phyloP scores from a whole-genome alignment of 2,113 vertebrate species.

The Myotis davidii region DNA sequence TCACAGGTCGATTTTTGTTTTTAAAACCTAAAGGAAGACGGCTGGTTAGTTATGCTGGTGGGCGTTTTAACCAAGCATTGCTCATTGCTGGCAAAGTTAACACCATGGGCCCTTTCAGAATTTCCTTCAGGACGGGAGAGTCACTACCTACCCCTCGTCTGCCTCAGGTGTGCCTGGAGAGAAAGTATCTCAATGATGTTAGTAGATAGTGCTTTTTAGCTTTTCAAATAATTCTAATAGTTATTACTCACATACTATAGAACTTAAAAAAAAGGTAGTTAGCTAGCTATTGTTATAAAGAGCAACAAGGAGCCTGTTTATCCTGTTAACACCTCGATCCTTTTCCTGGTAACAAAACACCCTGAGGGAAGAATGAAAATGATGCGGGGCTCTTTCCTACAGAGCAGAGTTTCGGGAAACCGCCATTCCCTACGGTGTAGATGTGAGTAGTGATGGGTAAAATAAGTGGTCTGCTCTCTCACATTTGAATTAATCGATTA shows the following conservation, averaged over 20 bases:
- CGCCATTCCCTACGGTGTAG: background rate
- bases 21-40: background rate
- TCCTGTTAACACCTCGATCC: no score
- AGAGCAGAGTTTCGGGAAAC: background rate
- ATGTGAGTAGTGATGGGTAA: background rate
- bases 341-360: background rate
- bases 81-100: background rate
- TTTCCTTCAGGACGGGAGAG: background rate
- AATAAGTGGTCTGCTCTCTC: background rate
- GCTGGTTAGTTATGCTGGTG: background rate
- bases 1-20: background rate
- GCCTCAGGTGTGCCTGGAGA: background rate
- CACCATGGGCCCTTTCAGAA: background rate
- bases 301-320: background rate
- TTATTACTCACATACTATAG: background rate
- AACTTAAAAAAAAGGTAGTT: background rate
- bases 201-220: background rate
- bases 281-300: background rate
- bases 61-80: background rate
- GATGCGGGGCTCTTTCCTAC: background rate
- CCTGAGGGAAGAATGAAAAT: background rate
- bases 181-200: background rate
- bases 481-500: background rate
- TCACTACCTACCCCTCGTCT: background rate
- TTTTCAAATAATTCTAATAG: conserved; percentile 20